These are phyloP conservation scores for Andrena cerasifolii DNA, from an alignment of 1,140 invertebrate species.

Conservation along the genomic window DNA sequence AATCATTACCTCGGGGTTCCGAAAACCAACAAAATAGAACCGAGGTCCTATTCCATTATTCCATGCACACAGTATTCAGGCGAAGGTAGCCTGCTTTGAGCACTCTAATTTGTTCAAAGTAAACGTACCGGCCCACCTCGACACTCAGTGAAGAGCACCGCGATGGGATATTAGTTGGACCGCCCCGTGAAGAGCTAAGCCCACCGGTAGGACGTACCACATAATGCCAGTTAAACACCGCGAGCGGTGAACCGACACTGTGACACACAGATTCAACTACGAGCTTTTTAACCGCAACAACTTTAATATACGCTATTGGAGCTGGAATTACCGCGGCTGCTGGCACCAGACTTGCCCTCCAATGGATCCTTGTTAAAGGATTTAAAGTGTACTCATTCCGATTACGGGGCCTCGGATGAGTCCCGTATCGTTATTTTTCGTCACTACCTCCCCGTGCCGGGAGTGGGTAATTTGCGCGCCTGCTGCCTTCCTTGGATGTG, in stretches of 20 bases:
- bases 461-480: too few species aligned
- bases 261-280: conserved; percentile 86
- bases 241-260: too few species aligned
- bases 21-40: too few species aligned
- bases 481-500: too few species aligned
- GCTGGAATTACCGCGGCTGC: conserved; percentile 96
- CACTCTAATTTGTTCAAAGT: conserved; percentile 92
- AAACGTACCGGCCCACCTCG: conserved; percentile 86
- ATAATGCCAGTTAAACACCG: too few species aligned
- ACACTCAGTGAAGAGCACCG: conserved; percentile 86
- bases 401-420: conserved; percentile 91
- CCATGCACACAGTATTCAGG: too few species aligned
- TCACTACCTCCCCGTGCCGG: conserved; percentile 90
- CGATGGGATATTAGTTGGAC: conserved; percentile 78
- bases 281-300: conserved; percentile 92
- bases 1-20: too few species aligned
- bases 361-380: conserved; percentile 93
- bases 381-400: conserved; percentile 96
- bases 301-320: conserved; percentile 95
- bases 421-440: conserved; percentile 94
- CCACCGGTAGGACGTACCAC: too few species aligned
- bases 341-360: conserved; percentile 96
- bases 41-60: too few species aligned
- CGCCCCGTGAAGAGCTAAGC: too few species aligned
- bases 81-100: conserved; percentile 87